Base-by-base conservation (phyloP, 2,888 invertebrate genomes). In the Hemicrepidius hirtus region DNA sequence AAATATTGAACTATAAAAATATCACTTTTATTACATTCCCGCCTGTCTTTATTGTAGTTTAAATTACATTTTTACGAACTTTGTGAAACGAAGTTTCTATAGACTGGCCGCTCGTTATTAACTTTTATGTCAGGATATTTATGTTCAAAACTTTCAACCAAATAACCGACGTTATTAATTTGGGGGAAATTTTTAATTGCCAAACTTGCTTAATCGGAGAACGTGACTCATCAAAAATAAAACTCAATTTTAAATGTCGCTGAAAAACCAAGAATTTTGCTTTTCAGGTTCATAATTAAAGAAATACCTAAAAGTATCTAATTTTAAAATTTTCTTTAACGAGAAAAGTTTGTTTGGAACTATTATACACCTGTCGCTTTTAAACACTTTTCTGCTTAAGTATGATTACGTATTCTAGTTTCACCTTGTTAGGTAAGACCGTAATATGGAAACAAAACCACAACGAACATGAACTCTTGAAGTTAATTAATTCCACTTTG, bases 61-160 rank as follows among this genome's bases (percentile, higher is more conserved):
- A 53, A 53, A 53, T 53, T 13, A 28, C 28, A 28, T 28, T 53
- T 28, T 53, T 53, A 28, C n/a, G 28, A 53, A 53, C 28, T 24
- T 24, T 53, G 13, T 28, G 13, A 13, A 13, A 24, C 10, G 28
- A 28, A 53, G 53, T 53, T 53, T 53, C 28, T 21, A 12, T 21
- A n/a, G 28, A 13, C 12, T 12, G 32, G 10, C 13, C 24, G 50
- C 24, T 24, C 53, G 53, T 53, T 53, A 28, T 53, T 13, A 50
- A 50, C 24, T 24, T 53, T 53, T 28, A 46, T 53, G 53, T 28
- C 53, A 3, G n/a, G 53, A 53, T 53, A 53, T 53, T 53, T 53
- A 53, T 53, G 53, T 53, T 13, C 53, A 12, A 44, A 53, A 13
- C 28, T 53, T 53, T 28, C 28, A 24, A 13, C 12, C 53, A 53